phyloP scores from a whole-genome alignment of 92 coral and sea anemone genomes.

The Siderastrea siderea region DNA sequence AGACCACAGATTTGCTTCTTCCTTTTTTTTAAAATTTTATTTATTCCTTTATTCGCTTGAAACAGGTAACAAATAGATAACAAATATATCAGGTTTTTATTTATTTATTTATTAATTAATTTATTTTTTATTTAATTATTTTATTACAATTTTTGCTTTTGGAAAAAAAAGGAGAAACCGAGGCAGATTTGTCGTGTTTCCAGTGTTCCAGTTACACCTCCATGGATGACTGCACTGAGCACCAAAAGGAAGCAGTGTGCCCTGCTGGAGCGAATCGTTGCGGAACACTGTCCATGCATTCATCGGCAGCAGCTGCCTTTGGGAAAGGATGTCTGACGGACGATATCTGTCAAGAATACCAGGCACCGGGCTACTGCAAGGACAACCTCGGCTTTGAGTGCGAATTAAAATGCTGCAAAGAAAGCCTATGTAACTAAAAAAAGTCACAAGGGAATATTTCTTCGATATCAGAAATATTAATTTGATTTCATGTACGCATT shows the following conservation, averaged over 20 bases:
- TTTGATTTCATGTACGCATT: too few species aligned
- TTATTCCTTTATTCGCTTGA: too few species aligned
- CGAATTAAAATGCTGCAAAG: constrained; percentile 1
- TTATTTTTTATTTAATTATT: not conserved
- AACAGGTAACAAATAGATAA: not conserved
- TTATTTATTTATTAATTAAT: not conserved
- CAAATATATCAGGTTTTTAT: not conserved
- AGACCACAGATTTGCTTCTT: too few species aligned
- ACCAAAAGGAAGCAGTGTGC: constrained; percentile 2
- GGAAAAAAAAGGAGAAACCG: not conserved
- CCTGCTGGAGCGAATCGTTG: constrained; percentile 2
- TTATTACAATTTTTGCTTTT: not conserved
- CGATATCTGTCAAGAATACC: not conserved
- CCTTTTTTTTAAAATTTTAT: too few species aligned
- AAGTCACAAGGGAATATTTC: too few species aligned
- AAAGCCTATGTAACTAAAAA: not conserved
- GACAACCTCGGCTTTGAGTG: not conserved
- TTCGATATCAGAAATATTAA: too few species aligned
- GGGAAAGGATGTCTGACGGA: constrained; percentile 33
- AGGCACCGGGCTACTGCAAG: constrained; percentile 21
- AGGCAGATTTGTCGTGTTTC: constrained; percentile 4
- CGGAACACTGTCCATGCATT: not conserved
- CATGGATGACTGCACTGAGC: constrained; percentile 3
- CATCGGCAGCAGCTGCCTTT: too few species aligned
- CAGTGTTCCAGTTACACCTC: not conserved